A percentile compares a stretch with the other conserved stretches of the same genome.
Evolutionary conservation across 1,140 invertebrate species (phyloP).

Genomic region (Charaxes varanes): DNA sequence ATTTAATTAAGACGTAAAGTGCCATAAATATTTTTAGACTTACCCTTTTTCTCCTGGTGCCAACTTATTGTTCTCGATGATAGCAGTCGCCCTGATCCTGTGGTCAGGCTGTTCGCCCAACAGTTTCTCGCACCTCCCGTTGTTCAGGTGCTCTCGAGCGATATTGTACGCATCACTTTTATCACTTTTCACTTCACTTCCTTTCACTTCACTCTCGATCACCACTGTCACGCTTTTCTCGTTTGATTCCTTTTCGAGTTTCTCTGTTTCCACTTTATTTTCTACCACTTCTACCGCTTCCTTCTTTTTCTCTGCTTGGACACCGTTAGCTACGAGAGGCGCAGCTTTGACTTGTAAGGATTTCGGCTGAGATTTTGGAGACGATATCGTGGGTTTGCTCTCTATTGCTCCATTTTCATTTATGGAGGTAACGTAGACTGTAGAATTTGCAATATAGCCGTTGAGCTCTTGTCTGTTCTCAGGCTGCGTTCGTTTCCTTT

Average conservation of each 20-base stretch:
- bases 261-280: slow-evolving; percentile 46
- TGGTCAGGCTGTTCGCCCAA: slow-evolving; percentile 78
- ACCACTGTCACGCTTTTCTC: slow-evolving; percentile 51
- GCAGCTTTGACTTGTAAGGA: slow-evolving; percentile 54
- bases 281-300: slow-evolving; percentile 26
- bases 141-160: slow-evolving; percentile 64
- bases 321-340: slow-evolving; percentile 58
- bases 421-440: slow-evolving; percentile 87
- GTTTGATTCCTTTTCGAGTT: slow-evolving; percentile 58
- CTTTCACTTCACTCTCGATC: slow-evolving; percentile 40
- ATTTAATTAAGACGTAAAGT: too few species aligned
- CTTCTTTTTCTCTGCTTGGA: slow-evolving; percentile 37
- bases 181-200: slow-evolving; percentile 55
- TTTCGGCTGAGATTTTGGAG: slow-evolving; percentile 57
- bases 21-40: slow-evolving; percentile 40
- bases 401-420: slow-evolving; percentile 77
- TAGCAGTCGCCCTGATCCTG: slow-evolving; percentile 73
- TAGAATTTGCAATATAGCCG: slow-evolving; percentile 82
- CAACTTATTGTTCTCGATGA: slow-evolving; percentile 74
- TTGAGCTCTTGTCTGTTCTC: slow-evolving; percentile 78
- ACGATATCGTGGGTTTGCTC: slow-evolving; percentile 73
- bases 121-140: slow-evolving; percentile 84
- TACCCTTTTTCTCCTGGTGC: slow-evolving; percentile 73
- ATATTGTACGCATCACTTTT: slow-evolving; percentile 57
- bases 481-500: slow-evolving; percentile 73